Base-by-base conservation (phyloP, 1,140 invertebrate genomes). In the Latrodectus geometricus region DNA sequence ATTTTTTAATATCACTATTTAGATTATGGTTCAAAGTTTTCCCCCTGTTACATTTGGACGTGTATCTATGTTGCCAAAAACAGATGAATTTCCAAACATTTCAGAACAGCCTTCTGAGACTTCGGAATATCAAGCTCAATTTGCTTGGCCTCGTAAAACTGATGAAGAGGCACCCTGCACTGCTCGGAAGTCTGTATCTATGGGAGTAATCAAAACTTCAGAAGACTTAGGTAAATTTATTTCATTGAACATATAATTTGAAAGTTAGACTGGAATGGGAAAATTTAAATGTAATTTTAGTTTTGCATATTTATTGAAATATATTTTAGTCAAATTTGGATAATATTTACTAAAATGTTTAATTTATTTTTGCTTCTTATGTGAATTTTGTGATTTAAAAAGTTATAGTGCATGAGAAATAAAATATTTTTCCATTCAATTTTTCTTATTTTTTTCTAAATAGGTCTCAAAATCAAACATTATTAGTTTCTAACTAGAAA, bases 1-100 rank as follows among this genome's bases (percentile, higher is more conserved):
- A n/a, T 12, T 8, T 66, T n/a, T 65, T 15, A 35, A 70, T 80
- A 3, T 12, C 9, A 21, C 4, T 70, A 20, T 68, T 49, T 23
- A 87, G 86, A 81, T 87, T 15, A 88, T 88, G 88, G 72, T 86
- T 61, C 82, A 86, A 66, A 88, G 85, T 76, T 88, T 75, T 78
- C 88, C 88, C 23, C 88, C 88, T 12, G 61, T 80, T 66, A 74
- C 85, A 21, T 79, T 75, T 80, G 77, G 85, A 20, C 70, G 77
- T 66, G 77, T 79, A 11, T 72, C 85, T 79, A 52, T 70, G 7
- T 50, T 87, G n/a, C 86, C 86, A 8, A 76, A 70, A 50, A 76
- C 73, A 49, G 78, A 82, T 20, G 79, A 81, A 77, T 75, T 76
- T 56, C 86, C 79, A 54, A 68, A 76, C 35, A 82, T 87, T 14